Evolutionary conservation across 1,140 invertebrate species (phyloP), one percentile per base, ranked within the genome.

Genomic region (Carposina sasakii): DNA sequence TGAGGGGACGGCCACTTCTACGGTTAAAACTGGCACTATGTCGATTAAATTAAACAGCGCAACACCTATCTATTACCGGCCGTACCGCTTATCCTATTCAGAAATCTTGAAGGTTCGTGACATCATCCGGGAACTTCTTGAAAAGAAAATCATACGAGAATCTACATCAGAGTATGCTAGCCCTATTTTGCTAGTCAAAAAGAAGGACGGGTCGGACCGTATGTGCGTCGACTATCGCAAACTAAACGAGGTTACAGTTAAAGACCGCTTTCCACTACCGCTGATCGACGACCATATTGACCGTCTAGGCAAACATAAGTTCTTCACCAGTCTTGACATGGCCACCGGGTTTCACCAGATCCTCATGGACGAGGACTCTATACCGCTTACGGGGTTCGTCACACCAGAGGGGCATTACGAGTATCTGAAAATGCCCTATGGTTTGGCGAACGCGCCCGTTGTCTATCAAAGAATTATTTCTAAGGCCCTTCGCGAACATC

Each of bases 161-260:
- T 39, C 36, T 5, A 19, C 17, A n/a, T 39, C 36, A n/a, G 36
- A 39, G 8, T 39, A 39, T 39, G 3, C 36, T 15, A 39, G 36
- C 17, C 36, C 36, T 4, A 39, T 39, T 3, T 13, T 39, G 3
- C 19, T 41, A 24, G 74, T 12, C 26, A 28, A 39, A 21, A 76
- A 20, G 74, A 73, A 46, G 47, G 52, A 21, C 47, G 51, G 68
- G n/a, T 9, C 3, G 3, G 40, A 39, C 19, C 4, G 36, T 4
- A 39, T 39, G 36, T 39, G 36, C 15, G 31, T 33, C 4, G 31
- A 33, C 15, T 33, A n/a, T 13, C 31, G 31, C 9, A 13, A 5
- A 13, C 15, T 33, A 33, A 33, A 33, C 31, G 31, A 5, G 4
- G n/a, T 8, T 4, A 33, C 31, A 4, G 13, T 33, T 10, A 13